Percentiles rank a stretch among this genome's conserved stretches.
These are phyloP conservation scores for Drosophila repleta DNA, from an alignment of 1,140 invertebrate species.

Conservation along the genomic window DNA sequence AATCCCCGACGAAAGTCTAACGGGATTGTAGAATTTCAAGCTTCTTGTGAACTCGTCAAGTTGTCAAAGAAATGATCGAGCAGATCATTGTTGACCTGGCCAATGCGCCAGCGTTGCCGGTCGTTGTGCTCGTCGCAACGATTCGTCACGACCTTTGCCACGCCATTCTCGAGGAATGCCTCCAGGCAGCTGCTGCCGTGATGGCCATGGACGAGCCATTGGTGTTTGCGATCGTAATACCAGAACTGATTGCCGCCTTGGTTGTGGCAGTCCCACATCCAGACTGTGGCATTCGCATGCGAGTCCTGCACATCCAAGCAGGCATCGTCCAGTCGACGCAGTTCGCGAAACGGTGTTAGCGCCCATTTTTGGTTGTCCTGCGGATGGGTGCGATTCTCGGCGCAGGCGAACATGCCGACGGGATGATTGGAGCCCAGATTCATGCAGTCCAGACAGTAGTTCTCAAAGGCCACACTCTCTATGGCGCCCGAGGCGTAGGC, in stretches of 20 bases:
- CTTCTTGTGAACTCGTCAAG: background rate
- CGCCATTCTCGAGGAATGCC: conserved; percentile 83
- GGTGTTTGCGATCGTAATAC: conserved; percentile 88
- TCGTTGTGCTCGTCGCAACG: conserved; percentile 87
- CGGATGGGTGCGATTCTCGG: conserved; percentile 54
- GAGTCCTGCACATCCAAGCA: conserved; percentile 91
- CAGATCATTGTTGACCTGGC: conserved; percentile 87
- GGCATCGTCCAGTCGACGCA: conserved; percentile 87
- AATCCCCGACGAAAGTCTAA: background rate
- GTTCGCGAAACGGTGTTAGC: conserved; percentile 89
- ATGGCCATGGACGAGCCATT: conserved; percentile 88
- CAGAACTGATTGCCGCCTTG: conserved; percentile 92
- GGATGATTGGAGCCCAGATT: conserved; percentile 87
- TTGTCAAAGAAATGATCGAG: conserved; percentile 58
- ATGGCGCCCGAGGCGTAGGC: conserved; percentile 89
- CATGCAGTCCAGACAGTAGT: conserved; percentile 91
- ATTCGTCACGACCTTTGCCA: conserved; percentile 87
- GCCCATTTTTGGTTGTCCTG: conserved; percentile 67
- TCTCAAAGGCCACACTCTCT: conserved; percentile 87
- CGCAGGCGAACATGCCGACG: conserved; percentile 85
- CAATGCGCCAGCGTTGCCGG: conserved; percentile 92
- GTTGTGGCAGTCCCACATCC: conserved; percentile 89
- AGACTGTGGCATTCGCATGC: conserved; percentile 88
- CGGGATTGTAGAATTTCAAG: background rate
- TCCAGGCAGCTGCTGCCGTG: conserved; percentile 89